A percentile compares a stretch with the other conserved stretches of the same genome.
These are phyloP conservation scores for Salticus scenicus DNA, from an alignment of 2,888 invertebrate genomes.

Conservation along the genomic window DNA sequence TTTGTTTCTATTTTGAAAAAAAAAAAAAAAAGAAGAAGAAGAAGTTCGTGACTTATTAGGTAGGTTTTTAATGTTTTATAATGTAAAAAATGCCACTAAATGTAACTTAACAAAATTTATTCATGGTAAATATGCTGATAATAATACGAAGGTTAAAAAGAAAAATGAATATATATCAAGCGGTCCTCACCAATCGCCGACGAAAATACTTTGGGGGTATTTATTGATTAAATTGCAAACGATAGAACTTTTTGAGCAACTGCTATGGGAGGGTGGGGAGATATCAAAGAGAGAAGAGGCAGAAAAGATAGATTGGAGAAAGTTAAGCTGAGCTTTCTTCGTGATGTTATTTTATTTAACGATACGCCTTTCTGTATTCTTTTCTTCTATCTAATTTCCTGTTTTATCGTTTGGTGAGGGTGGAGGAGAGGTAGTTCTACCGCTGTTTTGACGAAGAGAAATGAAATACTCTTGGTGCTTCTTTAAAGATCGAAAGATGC, in stretches of 20 bases:
- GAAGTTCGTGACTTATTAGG: too few species aligned
- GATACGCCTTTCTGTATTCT: neutral
- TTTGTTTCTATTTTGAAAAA: too few species aligned
- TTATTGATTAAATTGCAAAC: slow-evolving; percentile 21
- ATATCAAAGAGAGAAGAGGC: neutral
- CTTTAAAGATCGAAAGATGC: too few species aligned
- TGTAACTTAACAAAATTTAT: too few species aligned
- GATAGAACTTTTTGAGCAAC: neutral
- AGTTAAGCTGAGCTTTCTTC: neutral
- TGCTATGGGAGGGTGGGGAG: neutral
- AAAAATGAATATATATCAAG: too few species aligned
- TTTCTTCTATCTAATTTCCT: slow-evolving; percentile 17
- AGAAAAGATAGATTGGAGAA: slow-evolving; percentile 9
- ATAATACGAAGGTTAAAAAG: too few species aligned
- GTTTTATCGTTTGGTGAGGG: neutral
- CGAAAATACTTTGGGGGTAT: neutral
- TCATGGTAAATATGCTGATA: too few species aligned
- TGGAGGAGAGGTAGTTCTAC: too few species aligned
- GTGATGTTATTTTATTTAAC: neutral
- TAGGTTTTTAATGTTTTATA: too few species aligned
- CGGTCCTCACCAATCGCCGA: too few species aligned
- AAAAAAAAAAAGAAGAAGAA: too few species aligned
- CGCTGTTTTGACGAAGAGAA: neutral
- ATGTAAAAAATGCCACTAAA: too few species aligned
- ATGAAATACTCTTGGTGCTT: neutral